Conservation (phyloP, 1,140 invertebrate species). For the Drosophila eugracilis region DNA sequence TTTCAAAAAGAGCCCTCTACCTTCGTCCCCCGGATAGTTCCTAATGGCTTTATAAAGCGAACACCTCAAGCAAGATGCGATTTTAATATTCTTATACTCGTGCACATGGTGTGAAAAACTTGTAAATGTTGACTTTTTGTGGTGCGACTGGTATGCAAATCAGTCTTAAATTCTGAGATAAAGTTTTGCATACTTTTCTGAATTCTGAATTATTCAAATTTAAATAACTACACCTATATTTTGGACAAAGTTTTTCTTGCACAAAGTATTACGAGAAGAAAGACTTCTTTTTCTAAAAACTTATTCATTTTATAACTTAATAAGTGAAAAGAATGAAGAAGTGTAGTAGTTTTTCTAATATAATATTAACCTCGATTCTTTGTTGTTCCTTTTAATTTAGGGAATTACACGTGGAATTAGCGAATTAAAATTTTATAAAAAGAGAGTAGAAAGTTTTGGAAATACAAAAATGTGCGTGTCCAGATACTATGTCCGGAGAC, state of each 20-base stretch:
- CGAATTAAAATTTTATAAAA: too few species aligned
- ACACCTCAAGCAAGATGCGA: constrained; percentile 40
- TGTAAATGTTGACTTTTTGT: constrained; percentile 19
- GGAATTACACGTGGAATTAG: too few species aligned
- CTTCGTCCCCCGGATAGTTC: constrained; percentile 13
- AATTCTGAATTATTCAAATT: constrained; percentile 13
- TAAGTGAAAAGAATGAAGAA: neutral
- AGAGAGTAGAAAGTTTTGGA: neutral
- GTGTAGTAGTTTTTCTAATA: too few species aligned
- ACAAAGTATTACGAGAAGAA: neutral
- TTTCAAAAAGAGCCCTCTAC: neutral
- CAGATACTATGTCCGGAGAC: neutral
- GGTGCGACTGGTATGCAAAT: constrained; percentile 26
- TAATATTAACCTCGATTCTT: too few species aligned
- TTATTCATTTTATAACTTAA: neutral
- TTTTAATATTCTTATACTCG: constrained; percentile 40
- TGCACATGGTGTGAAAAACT: constrained; percentile 34
- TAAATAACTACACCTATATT: constrained; percentile 15
- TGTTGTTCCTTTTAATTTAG: too few species aligned
- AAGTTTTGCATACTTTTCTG: constrained; percentile 9
- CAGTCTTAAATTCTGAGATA: constrained; percentile 9
- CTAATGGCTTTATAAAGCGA: constrained; percentile 54
- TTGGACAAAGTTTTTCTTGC: neutral
- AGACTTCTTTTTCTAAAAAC: neutral
- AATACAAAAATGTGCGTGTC: constrained; percentile 15